Percentiles rank a stretch among this genome's conserved stretches.
These are phyloP conservation scores for Bimastos eiseni DNA, from an alignment of 2,888 invertebrate genomes.

Conservation along the genomic window DNA sequence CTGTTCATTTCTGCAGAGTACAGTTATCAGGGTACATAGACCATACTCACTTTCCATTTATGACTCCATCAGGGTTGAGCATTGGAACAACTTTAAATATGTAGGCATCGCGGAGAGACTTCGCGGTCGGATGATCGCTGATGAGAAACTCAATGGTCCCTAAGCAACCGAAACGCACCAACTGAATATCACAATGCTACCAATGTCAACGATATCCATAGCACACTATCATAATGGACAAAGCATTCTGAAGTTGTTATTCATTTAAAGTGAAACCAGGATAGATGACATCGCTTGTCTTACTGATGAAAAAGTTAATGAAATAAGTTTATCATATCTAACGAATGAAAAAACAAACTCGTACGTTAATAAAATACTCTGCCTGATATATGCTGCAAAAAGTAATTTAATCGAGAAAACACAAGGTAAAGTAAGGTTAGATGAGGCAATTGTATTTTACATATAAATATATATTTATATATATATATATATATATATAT, in stretches of 20 bases:
- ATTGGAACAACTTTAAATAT: slow-evolving; percentile 86
- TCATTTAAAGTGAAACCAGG: not conserved
- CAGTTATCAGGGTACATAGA: too few species aligned
- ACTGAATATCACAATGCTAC: not conserved
- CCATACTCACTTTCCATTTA: slow-evolving; percentile 80
- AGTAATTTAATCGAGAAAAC: too few species aligned
- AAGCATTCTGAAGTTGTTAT: not conserved
- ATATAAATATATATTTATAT: too few species aligned
- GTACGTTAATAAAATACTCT: not conserved
- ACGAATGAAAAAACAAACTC: not conserved
- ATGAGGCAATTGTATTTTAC: too few species aligned
- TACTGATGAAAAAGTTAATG: not conserved
- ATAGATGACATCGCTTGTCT: not conserved
- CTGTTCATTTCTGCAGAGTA: too few species aligned
- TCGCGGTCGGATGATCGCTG: slow-evolving; percentile 67
- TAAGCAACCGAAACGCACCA: slow-evolving; percentile 42
- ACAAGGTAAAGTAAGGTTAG: too few species aligned
- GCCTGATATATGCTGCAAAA: too few species aligned
- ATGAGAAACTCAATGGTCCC: slow-evolving; percentile 73
- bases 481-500: too few species aligned
- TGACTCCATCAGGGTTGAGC: slow-evolving; percentile 85
- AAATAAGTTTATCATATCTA: too few species aligned
- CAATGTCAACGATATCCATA: not conserved
- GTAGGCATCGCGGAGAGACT: slow-evolving; percentile 71
- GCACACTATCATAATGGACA: not conserved